Evolutionary conservation across 2,113 vertebrate genomes (phyloP).

Genomic region (Chaenogobius annularis): DNA sequence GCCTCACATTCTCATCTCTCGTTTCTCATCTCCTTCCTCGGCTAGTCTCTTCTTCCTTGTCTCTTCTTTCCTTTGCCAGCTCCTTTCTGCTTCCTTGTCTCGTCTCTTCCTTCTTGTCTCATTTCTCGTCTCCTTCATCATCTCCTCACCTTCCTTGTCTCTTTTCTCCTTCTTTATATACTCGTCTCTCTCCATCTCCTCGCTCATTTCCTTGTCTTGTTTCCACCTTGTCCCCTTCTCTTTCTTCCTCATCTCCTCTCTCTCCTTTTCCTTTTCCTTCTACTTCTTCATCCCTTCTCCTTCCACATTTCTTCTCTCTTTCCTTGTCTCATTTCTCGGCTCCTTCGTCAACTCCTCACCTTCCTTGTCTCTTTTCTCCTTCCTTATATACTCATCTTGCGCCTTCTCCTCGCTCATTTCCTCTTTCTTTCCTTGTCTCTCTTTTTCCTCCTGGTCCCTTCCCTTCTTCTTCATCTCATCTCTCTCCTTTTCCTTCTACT

Average conservation of each 20-base stretch:
- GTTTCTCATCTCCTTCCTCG: conserved; percentile 3
- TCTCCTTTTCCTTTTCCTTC: too few relatives aligned
- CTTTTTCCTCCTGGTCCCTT: conserved; percentile 30
- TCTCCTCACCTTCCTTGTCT: neutral
- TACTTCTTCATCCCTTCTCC: neutral
- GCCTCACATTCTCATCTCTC: conserved; percentile 19
- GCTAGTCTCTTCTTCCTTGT: neutral
- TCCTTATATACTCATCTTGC: conserved; percentile 10
- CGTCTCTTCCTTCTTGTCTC: too few relatives aligned
- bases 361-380: neutral
- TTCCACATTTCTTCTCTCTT: neutral
- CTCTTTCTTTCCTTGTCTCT: conserved; percentile 1
- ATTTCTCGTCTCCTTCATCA: too few relatives aligned
- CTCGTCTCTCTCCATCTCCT: neutral
- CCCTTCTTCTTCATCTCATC: neutral
- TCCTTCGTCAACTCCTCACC: too few relatives aligned
- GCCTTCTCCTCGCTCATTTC: conserved; percentile 34
- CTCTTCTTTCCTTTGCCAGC: neutral
- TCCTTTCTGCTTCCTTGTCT: too few relatives aligned
- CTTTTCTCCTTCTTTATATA: neutral
- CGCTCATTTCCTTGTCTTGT: too few relatives aligned
- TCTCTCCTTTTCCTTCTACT: conserved; percentile 8
- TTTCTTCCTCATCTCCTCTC: too few relatives aligned
- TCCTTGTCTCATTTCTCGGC: too few relatives aligned
- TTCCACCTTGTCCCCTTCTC: too few relatives aligned